A percentile compares a stretch with the other conserved stretches of the same genome.
Conservation (phyloP, 2,888 invertebrate species). For the Mesorhabditis sp. region DNA sequence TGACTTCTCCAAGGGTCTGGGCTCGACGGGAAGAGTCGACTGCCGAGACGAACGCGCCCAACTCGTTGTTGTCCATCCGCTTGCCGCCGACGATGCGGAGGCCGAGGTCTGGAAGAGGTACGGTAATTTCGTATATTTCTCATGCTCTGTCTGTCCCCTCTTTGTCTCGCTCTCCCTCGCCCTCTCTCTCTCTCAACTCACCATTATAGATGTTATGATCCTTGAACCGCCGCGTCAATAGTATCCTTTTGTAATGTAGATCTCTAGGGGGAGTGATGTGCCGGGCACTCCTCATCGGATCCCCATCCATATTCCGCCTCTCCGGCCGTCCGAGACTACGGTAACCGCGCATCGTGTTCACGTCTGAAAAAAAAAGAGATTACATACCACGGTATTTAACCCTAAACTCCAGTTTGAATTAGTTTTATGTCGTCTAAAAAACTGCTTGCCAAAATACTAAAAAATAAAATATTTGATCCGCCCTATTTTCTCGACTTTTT, state of each 20-base stretch:
- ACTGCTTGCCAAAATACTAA: too few species aligned
- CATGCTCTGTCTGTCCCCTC: not conserved
- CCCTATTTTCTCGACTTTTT: too few species aligned
- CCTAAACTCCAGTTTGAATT: too few species aligned
- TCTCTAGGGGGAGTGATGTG: not conserved
- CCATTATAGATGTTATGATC: slow-evolving; percentile 61
- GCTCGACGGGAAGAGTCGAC: slow-evolving; percentile 65
- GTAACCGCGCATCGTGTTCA: not conserved
- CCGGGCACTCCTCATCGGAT: not conserved
- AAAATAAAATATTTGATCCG: too few species aligned
- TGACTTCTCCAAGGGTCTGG: slow-evolving; percentile 66
- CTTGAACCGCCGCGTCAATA: slow-evolving; percentile 66
- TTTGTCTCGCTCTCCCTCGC: not conserved
- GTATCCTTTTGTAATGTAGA: slow-evolving; percentile 62
- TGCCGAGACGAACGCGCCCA: slow-evolving; percentile 66
- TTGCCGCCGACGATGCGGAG: slow-evolving; percentile 68
- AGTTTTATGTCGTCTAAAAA: too few species aligned
- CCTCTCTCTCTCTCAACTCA: slow-evolving; percentile 6
- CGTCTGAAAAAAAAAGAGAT: not conserved
- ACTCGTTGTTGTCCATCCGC: slow-evolving; percentile 62
- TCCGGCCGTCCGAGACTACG: not conserved
- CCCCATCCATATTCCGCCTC: not conserved
- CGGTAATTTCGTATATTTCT: not conserved
- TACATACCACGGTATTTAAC: too few species aligned
- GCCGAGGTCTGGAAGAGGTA: slow-evolving; percentile 62